Base-by-base conservation (phyloP, 2,797 vertebrate genomes). In the Argya squamiceps region DNA sequence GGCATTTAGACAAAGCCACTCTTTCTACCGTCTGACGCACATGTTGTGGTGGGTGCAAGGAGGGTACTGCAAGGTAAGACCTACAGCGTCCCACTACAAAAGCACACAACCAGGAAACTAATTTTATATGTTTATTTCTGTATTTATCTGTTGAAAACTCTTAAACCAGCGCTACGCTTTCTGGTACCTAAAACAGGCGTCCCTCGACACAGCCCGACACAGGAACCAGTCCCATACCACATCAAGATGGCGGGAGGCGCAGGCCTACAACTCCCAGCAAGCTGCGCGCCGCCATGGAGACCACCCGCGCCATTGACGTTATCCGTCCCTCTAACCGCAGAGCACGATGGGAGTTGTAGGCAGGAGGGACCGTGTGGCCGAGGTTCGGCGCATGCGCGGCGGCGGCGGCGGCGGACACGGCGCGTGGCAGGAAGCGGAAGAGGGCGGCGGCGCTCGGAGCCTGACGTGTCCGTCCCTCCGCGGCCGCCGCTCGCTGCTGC, bases 341-440 rank as follows among this genome's bases (percentile, higher is more conserved):
- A 15, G 92, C 44, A 30, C n/a, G 10, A 10, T 47, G 93, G 96
- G 92, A 75, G 14, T 15, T 77, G 95, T 94, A 95, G 93, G 86
- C 62, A 3, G 5, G 3, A 3, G 68, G 4, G 68, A 22, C 12
- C 2, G 30, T 0, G 11, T 2, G 0, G 18, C 4, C 0, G 0
- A 1, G 2, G 4, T 2, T 0, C 3, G 2, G 81, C 81, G 74
- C 88, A 34, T 89, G 97, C 90, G 88, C 30, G 1, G 53, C 3
- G 11, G 56, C 3, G 8, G 17, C 1, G 53, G 87, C 46, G 74
- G 44, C 32, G 44, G 44, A 44, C 21, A 36, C 89, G 68, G 95
- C 93, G 97, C 98, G 98, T 98, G 98, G 98, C 98, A 98, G 98
- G 98, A 98, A 98, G 96, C 98, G 98, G 98, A 98, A 98, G 50